Evolutionary conservation across 2,113 vertebrate genomes (phyloP), one percentile per base, ranked within the genome.

Genomic region (Murina feae): DNA sequence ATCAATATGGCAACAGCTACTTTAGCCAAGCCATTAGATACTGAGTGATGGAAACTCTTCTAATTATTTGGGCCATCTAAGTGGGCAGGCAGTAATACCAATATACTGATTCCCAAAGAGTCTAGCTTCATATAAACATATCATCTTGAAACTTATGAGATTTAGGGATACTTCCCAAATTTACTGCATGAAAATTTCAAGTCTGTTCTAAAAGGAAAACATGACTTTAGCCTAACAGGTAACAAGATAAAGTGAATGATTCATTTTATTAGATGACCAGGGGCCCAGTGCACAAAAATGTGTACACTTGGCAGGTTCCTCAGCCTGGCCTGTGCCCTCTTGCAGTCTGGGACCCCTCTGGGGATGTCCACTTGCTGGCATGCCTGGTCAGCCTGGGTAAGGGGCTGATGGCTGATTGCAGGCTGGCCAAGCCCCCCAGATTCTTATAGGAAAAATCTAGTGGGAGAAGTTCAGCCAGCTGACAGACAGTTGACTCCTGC

Each of bases 251-350:
- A 93, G 28, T 47, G 39, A 84, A 53, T 82, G 72, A 63, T 35
- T 90, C n/a, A 71, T 65, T 91, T 86, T 85, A 55, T 80, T 94
- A 80, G n/a, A 51, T 75, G 21, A n/a, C n/a, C n/a, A n/a, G n/a
- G n/a, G n/a, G n/a, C n/a, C n/a, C n/a, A n/a, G n/a, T n/a, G n/a
- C n/a, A n/a, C n/a, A n/a, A n/a, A n/a, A n/a, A n/a, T n/a, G n/a
- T n/a, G n/a, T n/a, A n/a, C n/a, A n/a, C n/a, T n/a, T n/a, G n/a
- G n/a, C n/a, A n/a, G n/a, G n/a, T n/a, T n/a, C n/a, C n/a, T n/a
- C n/a, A n/a, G n/a, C n/a, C n/a, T n/a, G n/a, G n/a, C n/a, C n/a
- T n/a, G n/a, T n/a, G n/a, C n/a, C n/a, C n/a, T n/a, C n/a, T n/a
- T n/a, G n/a, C n/a, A n/a, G n/a, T n/a, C n/a, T n/a, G n/a, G n/a